Evolutionary conservation across 2,888 invertebrate genomes (phyloP), one percentile per base, ranked within the genome.

Genomic region (Oscheius sp.): DNA sequence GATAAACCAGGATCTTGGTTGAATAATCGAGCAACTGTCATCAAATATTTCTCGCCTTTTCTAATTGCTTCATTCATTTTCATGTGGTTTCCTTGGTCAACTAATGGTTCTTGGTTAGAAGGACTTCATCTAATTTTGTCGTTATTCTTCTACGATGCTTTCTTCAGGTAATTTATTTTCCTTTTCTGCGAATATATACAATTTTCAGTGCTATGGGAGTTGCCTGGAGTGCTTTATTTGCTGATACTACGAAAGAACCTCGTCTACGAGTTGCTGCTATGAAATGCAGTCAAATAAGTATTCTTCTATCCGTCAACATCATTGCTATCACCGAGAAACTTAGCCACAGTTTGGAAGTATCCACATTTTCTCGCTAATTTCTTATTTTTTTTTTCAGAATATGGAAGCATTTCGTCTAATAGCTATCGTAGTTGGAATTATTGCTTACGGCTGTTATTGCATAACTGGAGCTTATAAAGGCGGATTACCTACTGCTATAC

Each of bases 61-160:
- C 88, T 89, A 75, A 88, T 86, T 2, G 21, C 89, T 12, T 88
- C 89, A 0, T 90, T 90, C 73, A 74, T 90, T 18, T 77, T 90
- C 18, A 81, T 89, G 41, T 89, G 89, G 89, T 70, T 81, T 45
- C 81, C 81, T 12, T 81, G 81, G 81, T 64, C 75, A 21, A 79
- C 73, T 0, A 43, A 66, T 5, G 79, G 78, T 5, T 74, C 77
- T 9, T 58, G 72, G 52, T 23, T 89, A 2, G 87, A 88, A 70
- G 90, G 90, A 9, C n/a, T 90, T 3, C 90, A 90, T 77, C 82
- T 90, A 2, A 87, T 90, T 16, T 72, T 89, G 3, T 81, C 89
- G 0, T 81, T 90, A 35, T 90, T 89, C 79, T 82, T 90, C 52
- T 90, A 89, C 78, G 90, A 90, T 75, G 89, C 90, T 0, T 87